A percentile compares a stretch with the other conserved stretches of the same genome.
These are phyloP conservation scores for Magallana angulata DNA, from an alignment of 1,140 invertebrate species.

Conservation along the genomic window DNA sequence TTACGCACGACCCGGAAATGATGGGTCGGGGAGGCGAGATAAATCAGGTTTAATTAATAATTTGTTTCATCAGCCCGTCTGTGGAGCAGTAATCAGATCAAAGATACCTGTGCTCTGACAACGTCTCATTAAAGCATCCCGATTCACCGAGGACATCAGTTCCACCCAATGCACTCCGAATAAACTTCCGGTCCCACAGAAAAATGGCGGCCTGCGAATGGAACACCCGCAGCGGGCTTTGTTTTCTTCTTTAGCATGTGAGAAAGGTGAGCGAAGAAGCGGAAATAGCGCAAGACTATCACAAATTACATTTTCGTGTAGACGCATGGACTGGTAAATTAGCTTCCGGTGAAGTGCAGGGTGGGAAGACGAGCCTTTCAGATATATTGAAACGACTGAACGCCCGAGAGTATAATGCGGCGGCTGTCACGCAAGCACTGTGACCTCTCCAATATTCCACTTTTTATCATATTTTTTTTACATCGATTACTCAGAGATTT, in stretches of 20 bases:
- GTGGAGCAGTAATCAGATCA: slow-evolving; percentile 17
- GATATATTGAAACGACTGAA: slow-evolving; percentile 25
- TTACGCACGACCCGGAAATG: slow-evolving; percentile 34
- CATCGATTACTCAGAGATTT: slow-evolving; percentile 9
- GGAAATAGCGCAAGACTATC: slow-evolving; percentile 21
- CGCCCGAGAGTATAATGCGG: slow-evolving; percentile 13
- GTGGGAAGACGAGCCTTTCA: slow-evolving; percentile 25
- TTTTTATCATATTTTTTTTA: not conserved
- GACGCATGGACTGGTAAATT: slow-evolving; percentile 35
- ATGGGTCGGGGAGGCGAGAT: not conserved
- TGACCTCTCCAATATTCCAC: not conserved
- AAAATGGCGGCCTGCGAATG: slow-evolving; percentile 11
- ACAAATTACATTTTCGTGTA: slow-evolving; percentile 38
- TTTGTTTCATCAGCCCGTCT: not conserved
- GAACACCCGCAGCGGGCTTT: slow-evolving; percentile 8
- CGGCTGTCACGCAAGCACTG: not conserved
- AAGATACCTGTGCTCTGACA: slow-evolving; percentile 29
- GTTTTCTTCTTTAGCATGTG: slow-evolving; percentile 8
- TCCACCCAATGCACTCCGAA: slow-evolving; percentile 36
- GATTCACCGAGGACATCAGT: slow-evolving; percentile 32
- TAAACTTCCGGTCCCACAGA: slow-evolving; percentile 34
- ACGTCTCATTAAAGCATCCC: slow-evolving; percentile 32
- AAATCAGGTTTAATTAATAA: slow-evolving; percentile 32
- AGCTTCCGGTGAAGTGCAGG: slow-evolving; percentile 35
- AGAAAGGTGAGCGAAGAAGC: slow-evolving; percentile 17